Evolutionary conservation across 1,140 invertebrate species (phyloP).

Genomic region (Nasonia giraulti): DNA sequence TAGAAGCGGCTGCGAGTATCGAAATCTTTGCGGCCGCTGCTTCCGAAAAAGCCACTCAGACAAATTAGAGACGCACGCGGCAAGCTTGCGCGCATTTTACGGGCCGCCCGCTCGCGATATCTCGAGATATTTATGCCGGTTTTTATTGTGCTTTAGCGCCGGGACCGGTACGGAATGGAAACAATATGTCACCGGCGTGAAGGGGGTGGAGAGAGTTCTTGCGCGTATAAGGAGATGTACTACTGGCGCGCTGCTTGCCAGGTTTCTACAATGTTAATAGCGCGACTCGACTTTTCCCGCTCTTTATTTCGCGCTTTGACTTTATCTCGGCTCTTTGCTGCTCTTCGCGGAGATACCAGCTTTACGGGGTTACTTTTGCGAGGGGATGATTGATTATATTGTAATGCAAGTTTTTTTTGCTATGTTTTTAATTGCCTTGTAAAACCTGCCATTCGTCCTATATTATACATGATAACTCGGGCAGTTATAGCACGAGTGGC

Average conservation of each 20-base stretch:
- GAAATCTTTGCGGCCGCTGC: conserved; percentile 50
- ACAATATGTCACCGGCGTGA: conserved; percentile 70
- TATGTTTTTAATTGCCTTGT: too few species aligned
- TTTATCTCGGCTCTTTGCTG: conserved; percentile 2
- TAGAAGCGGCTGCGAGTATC: conserved; percentile 23
- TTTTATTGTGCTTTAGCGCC: conserved; percentile 69
- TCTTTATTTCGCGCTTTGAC: conserved; percentile 6
- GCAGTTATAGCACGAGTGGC: too few species aligned
- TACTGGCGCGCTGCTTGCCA: conserved; percentile 62
- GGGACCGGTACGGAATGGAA: conserved; percentile 65
- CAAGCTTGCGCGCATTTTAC: conserved; percentile 20
- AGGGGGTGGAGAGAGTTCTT: conserved; percentile 21
- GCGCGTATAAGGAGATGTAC: not conserved
- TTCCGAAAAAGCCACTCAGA: conserved; percentile 72
- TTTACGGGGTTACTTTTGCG: not conserved
- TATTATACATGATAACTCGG: too few species aligned
- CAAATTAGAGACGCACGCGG: conserved; percentile 65
- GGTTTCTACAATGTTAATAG: conserved; percentile 61
- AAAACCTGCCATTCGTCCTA: too few species aligned
- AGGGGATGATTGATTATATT: not conserved
- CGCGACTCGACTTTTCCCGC: conserved; percentile 55
- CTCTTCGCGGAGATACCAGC: not conserved
- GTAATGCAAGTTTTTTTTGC: not conserved
- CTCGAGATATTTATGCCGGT: conserved; percentile 69
- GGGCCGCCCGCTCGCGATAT: conserved; percentile 34